Percentiles rank a stretch among this genome's conserved stretches.
Conservation (phyloP, 2,888 invertebrate genomes). For the Sinohyriopsis cumingii region DNA sequence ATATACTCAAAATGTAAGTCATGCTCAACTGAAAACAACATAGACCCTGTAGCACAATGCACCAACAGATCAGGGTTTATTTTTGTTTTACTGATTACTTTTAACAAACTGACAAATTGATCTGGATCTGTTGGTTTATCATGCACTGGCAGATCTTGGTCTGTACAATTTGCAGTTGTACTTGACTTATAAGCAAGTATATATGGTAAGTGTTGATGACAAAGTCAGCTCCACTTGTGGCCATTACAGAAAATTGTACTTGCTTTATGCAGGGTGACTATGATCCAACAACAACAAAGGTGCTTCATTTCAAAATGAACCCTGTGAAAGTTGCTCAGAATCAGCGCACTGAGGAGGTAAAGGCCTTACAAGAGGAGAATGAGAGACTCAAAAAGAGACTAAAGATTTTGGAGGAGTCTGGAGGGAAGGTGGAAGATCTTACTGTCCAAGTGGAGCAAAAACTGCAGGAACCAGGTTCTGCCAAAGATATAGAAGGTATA, state of each 20-base stretch:
- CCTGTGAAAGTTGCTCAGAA: conserved; percentile 57
- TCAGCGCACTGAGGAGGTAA: conserved; percentile 47
- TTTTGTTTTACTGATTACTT: no score
- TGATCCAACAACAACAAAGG: conserved; percentile 66
- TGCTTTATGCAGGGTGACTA: conserved; percentile 61
- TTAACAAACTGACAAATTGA: no score
- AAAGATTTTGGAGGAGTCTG: conserved; percentile 61
- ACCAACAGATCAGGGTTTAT: no score
- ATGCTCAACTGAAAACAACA: no score
- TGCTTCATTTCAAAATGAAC: conserved; percentile 65
- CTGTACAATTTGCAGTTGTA: no score
- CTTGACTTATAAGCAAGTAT: no score
- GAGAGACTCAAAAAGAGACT: conserved; percentile 55
- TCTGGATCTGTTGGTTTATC: no score
- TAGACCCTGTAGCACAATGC: no score
- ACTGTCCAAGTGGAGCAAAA: conserved; percentile 63
- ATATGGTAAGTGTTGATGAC: no score
- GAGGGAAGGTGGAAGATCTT: conserved; percentile 58
- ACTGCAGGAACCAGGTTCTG: conserved; percentile 54
- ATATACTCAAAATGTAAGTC: no score
- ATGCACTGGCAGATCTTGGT: no score
- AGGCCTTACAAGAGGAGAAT: conserved; percentile 57
- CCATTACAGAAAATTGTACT: no score
- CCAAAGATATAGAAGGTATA: conserved; percentile 63
- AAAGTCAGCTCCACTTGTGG: neutral